Base-by-base conservation (phyloP, 2,797 vertebrate genomes). In the Argyrosomus regius region DNA sequence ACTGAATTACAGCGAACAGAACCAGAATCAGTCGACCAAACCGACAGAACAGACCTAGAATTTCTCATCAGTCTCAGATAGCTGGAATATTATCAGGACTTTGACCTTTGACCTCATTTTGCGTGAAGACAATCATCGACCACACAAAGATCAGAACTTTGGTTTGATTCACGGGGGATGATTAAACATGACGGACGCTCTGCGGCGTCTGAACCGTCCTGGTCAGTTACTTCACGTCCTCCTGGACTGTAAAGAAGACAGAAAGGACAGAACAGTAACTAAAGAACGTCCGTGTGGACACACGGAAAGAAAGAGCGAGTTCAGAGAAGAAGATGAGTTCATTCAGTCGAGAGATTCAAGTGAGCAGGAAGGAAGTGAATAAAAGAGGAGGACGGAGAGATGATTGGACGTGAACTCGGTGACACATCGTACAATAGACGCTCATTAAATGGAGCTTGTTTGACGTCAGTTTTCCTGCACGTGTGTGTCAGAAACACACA, bases 391-490 rank as follows among this genome's bases (percentile, higher is more conserved):
- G 31, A 35, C 31, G 31, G 24, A 7, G 3, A 43, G 59, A 73
- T 41, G 72, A 67, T 26, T 71, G 67, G 72, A 43, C 57, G 12
- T 71, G 81, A 84, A 84, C 82, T 46, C 76, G 56, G 16, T 77
- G 76, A 82, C 80, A n/a, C 45, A 3, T 41, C 1, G 49, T 26
- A 72, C 81, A 54, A 77, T 28, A 56, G 78, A 49, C 58, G 56
- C 75, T 77, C 69, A 77, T 76, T 82, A 73, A 71, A 73, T 22
- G 43, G 73, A 68, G 39, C 48, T 3, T 11, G 73, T 68, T 72
- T 84, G 82, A 87, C 62, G 62, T 84, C 76, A 67, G 56, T 41
- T 72, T 80, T 54, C 24, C 53, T 62, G 63, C 48, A 56, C 22
- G 48, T 77, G 67, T 9, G 26, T 45, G 43, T 2, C 9, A 28